A percentile compares a stretch with the other conserved stretches of the same genome.
phyloP scores from a whole-genome alignment of 2,888 invertebrate species.

The Epicampocera succincta region DNA sequence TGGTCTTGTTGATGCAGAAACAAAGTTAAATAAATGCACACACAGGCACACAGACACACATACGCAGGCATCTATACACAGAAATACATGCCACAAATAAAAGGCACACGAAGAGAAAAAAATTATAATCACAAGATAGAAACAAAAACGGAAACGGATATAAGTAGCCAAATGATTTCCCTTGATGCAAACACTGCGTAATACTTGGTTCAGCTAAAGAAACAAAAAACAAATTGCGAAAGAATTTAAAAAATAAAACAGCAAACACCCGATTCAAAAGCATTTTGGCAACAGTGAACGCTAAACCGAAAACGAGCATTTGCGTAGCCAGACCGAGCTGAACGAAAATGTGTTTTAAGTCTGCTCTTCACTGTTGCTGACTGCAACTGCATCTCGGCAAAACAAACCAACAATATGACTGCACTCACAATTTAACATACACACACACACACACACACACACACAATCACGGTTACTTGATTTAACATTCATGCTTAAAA shows the following conservation, averaged over 20 bases:
- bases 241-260: conserved; percentile 16
- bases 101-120: conserved; percentile 55
- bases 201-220: conserved; percentile 16
- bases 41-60: too few relatives aligned
- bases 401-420: conserved; percentile 41
- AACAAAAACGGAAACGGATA: conserved; percentile 59
- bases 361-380: conserved; percentile 10
- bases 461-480: background rate
- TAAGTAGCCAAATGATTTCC: conserved; percentile 69
- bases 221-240: conserved; percentile 14
- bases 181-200: conserved; percentile 65
- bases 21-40: conserved; percentile 49
- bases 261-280: background rate
- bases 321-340: background rate
- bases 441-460: conserved; percentile 5
- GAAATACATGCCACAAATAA: conserved; percentile 67
- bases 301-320: background rate
- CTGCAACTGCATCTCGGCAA: conserved; percentile 56
- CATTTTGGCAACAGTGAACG: conserved; percentile 19
- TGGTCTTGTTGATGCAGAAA: conserved; percentile 64
- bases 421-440: background rate
- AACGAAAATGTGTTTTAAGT: background rate
- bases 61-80: conserved; percentile 5
- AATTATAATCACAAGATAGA: conserved; percentile 26
- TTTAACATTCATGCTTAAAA: conserved; percentile 26